phyloP scores from a whole-genome alignment of 2,888 invertebrate species.

The Lasioglossum leucozonium region DNA sequence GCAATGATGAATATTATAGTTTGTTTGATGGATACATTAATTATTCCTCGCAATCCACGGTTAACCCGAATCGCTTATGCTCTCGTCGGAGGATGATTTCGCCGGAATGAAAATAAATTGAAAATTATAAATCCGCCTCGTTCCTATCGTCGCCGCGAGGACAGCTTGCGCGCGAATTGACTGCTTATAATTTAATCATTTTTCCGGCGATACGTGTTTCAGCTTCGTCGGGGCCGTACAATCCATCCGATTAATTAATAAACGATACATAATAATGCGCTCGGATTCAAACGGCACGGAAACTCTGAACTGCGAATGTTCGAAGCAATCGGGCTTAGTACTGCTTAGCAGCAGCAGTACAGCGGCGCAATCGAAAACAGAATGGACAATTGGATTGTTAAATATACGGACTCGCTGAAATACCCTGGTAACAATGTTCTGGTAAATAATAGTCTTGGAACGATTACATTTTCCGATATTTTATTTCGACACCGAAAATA shows the following conservation, averaged over 20 bases:
- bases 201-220: not conserved
- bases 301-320: not conserved
- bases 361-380: not conserved
- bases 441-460: not conserved
- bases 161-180: not conserved
- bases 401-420: not conserved
- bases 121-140: not conserved
- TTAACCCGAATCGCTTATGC: not conserved
- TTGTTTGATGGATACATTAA: not conserved
- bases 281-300: not conserved
- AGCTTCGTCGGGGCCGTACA: not conserved
- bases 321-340: not conserved
- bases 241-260: not conserved
- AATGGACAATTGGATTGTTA: not conserved
- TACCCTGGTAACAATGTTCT: not conserved
- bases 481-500: not conserved
- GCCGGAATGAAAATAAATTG: not conserved
- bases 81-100: not conserved
- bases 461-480: not conserved
- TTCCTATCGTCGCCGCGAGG: not conserved
- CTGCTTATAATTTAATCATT: slow-evolving; percentile 7
- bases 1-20: not conserved
- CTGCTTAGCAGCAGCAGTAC: not conserved
- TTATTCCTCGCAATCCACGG: not conserved
- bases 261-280: not conserved